Conservation (phyloP, 2,888 invertebrate genomes). For the Agriopis marginaria region DNA sequence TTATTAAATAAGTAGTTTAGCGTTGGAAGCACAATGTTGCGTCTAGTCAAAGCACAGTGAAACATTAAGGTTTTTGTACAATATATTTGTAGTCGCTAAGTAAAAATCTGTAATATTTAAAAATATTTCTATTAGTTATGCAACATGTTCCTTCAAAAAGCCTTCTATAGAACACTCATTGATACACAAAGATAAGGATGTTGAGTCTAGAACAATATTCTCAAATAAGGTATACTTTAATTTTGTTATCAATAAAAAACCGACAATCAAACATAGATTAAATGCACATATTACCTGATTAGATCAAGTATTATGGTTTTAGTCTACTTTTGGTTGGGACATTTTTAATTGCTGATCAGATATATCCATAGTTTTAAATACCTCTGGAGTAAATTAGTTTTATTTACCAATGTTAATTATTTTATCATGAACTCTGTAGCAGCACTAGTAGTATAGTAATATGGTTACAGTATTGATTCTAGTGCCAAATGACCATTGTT, state of each 20-base stretch:
- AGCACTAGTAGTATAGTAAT: not conserved
- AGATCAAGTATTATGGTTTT: no score
- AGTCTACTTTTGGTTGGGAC: no score
- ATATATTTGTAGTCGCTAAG: slow-evolving; percentile 35
- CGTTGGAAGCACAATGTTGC: slow-evolving; percentile 42
- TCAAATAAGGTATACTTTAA: no score
- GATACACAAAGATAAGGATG: no score
- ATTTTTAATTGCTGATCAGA: no score
- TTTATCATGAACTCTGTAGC: not conserved
- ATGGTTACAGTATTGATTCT: slow-evolving; percentile 16
- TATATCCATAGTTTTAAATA: no score
- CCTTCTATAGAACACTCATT: not conserved
- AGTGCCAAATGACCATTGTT: slow-evolving; percentile 24
- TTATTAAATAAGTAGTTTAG: slow-evolving; percentile 15
- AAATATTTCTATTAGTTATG: slow-evolving; percentile 4
- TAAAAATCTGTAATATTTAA: slow-evolving; percentile 43
- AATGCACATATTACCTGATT: no score
- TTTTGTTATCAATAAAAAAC: no score
- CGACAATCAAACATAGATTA: no score
- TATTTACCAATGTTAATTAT: not conserved
- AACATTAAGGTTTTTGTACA: slow-evolving; percentile 29
- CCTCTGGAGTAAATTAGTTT: not conserved
- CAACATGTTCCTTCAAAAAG: slow-evolving; percentile 3
- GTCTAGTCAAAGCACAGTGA: slow-evolving; percentile 60
- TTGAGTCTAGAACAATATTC: no score